phyloP scores from a whole-genome alignment of 2,113 vertebrate species.

The Lanius collurio region DNA sequence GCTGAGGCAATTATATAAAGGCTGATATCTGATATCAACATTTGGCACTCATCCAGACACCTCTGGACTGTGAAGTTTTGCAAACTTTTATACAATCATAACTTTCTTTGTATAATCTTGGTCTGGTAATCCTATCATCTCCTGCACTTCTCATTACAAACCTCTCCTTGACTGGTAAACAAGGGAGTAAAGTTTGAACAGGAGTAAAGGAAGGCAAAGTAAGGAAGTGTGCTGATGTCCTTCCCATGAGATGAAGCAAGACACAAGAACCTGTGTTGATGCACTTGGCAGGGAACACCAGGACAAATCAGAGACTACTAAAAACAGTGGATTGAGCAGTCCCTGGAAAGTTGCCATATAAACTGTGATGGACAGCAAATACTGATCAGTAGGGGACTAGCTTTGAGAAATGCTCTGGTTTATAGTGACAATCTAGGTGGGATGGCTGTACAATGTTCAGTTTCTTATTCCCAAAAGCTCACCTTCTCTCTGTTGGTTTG shows the following conservation, averaged over 20 bases:
- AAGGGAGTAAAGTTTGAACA: not conserved
- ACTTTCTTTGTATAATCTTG: not conserved
- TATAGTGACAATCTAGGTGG: not conserved
- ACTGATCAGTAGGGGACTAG: rapidly evolving
- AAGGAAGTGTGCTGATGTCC: not conserved
- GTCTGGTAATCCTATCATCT: not conserved
- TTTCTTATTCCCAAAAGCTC: not conserved
- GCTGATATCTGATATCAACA: not conserved
- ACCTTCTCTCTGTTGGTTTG: not conserved
- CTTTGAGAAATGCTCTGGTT: not conserved
- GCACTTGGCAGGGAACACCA: not conserved
- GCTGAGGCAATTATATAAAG: not conserved
- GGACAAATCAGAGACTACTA: rapidly evolving
- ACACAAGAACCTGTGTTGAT: not conserved
- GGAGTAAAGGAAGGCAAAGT: not conserved
- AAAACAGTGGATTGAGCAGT: not conserved
- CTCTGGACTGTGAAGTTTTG: not conserved
- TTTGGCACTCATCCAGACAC: not conserved
- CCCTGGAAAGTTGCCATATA: not conserved
- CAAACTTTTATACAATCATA: not conserved
- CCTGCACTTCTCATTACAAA: not conserved
- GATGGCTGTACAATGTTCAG: not conserved
- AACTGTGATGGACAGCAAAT: not conserved
- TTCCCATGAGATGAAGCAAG: not conserved
- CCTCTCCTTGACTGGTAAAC: not conserved